phyloP scores from a whole-genome alignment of 1,140 invertebrate genomes.

The Hestina assimilis region DNA sequence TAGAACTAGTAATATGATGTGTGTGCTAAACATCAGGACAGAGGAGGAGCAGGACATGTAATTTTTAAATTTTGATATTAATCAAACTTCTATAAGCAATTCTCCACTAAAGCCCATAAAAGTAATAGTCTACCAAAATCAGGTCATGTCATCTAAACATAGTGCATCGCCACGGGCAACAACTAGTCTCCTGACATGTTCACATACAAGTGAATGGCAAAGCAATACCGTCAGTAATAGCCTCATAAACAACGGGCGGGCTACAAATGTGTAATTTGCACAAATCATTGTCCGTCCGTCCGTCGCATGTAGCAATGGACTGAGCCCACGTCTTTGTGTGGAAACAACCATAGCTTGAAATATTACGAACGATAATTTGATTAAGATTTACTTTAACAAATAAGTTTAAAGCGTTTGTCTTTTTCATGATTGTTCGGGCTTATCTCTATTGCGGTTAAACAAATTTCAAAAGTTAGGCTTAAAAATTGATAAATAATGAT shows the following conservation, averaged over 20 bases:
- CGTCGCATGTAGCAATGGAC: conserved; percentile 1
- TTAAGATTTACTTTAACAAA: not conserved
- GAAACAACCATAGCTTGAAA: not conserved
- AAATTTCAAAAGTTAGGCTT: too few species aligned
- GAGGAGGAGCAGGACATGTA: too few species aligned
- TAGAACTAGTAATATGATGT: too few species aligned
- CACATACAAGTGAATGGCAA: conserved; percentile 1
- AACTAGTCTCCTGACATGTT: not conserved
- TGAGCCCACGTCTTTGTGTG: not conserved
- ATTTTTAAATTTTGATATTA: too few species aligned
- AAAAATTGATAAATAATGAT: too few species aligned
- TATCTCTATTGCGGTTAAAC: too few species aligned
- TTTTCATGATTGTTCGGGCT: too few species aligned
- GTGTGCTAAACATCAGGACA: too few species aligned
- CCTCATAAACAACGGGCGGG: conserved; percentile 29
- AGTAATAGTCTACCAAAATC: too few species aligned
- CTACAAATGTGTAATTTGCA: conserved; percentile 39
- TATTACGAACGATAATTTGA: not conserved
- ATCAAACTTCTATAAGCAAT: too few species aligned
- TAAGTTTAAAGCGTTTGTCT: not conserved
- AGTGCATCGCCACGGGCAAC: not conserved
- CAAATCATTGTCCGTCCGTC: conserved; percentile 39
- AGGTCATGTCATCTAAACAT: too few species aligned
- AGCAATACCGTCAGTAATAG: conserved; percentile 6
- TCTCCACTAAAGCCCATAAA: too few species aligned